A percentile compares a stretch with the other conserved stretches of the same genome.
Evolutionary conservation across 2,797 vertebrate genomes (phyloP).

Genomic region (Trachops cirrhosus): DNA sequence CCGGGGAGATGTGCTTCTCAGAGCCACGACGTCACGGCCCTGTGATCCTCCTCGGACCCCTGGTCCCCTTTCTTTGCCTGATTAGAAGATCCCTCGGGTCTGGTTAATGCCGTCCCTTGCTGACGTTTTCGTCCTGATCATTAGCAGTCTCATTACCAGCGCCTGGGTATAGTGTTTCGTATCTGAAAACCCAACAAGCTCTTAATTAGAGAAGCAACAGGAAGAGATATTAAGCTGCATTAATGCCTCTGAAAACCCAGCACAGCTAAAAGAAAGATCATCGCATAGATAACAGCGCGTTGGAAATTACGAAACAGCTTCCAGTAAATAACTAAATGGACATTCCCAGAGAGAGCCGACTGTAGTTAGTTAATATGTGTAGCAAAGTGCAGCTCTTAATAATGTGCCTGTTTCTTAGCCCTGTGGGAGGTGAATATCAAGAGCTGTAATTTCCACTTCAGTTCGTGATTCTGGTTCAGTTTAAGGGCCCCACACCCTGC

Average conservation of each 20-base stretch:
- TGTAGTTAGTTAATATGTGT: slow-evolving; percentile 58
- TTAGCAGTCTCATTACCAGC: slow-evolving; percentile 56
- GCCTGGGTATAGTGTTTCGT: slow-evolving; percentile 45
- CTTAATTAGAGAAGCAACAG: slow-evolving; percentile 76
- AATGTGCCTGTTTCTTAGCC: not conserved
- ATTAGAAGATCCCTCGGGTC: not conserved
- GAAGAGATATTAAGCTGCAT: slow-evolving; percentile 71
- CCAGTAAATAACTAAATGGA: slow-evolving; percentile 57
- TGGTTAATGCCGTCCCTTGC: not conserved
- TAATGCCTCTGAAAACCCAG: slow-evolving; percentile 72
- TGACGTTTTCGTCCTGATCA: slow-evolving; percentile 40
- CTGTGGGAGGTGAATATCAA: not conserved
- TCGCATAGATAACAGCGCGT: slow-evolving; percentile 54
- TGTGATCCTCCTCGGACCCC: no score
- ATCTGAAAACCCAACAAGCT: slow-evolving; percentile 71
- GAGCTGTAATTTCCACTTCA: slow-evolving; percentile 28
- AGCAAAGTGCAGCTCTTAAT: slow-evolving; percentile 46
- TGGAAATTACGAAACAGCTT: slow-evolving; percentile 65
- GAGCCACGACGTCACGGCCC: not conserved
- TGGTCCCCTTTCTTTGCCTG: not conserved
- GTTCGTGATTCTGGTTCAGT: not conserved
- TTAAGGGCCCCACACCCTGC: not conserved
- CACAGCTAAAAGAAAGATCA: slow-evolving; percentile 69
- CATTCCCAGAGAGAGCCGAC: slow-evolving; percentile 69
- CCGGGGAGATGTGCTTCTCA: not conserved